Base-by-base conservation (phyloP, 1,140 invertebrate genomes). In the Rhopalosiphum padi region DNA sequence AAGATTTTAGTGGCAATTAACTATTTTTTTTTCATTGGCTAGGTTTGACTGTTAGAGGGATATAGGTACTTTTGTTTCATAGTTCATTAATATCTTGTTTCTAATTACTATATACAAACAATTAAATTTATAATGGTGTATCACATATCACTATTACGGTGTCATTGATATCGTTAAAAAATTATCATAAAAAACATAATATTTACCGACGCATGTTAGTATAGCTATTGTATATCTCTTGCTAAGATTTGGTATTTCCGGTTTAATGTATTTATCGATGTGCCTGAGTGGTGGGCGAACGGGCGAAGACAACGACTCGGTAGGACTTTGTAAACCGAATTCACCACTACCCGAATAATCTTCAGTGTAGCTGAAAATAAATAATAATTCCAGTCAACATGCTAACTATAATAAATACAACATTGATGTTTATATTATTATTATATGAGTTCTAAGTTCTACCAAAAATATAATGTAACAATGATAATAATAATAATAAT, bases 141-240 rank as follows among this genome's bases (percentile, higher is more conserved):
- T 30, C 15, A 4, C 11, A 77, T n/a, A n/a, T 18, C 18, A n/a
- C 18, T 18, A 21, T 77, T 6, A 18, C 5, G 51, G 51, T 53
- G 53, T 53, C 15, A 60, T 60, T 9, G 11, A 77, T n/a, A 77
- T 77, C 60, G 15, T 77, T n/a, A n/a, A n/a, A 4, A n/a, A 77
- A n/a, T 0, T 77, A 15, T n/a, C 15, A 6, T 15, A 2, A 83
- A 37, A 51, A 30, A 35, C 51, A 41, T 37, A 30, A 41, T 53
- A 89, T 88, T 96, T 95, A 96, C 96, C 98, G 95, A 98, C 95
- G 95, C 98, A 98, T 46, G 97, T 97, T 94, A 99, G 96, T 91
- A 98, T 95, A 46, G 98, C 98, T 86, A 99, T 97, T 3, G 98
- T 98, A 95, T 97, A 98, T 94, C 98, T 96, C 94, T 98, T 98